Base-by-base conservation (phyloP, 2,888 invertebrate genomes). In the Pimpla rufipes region DNA sequence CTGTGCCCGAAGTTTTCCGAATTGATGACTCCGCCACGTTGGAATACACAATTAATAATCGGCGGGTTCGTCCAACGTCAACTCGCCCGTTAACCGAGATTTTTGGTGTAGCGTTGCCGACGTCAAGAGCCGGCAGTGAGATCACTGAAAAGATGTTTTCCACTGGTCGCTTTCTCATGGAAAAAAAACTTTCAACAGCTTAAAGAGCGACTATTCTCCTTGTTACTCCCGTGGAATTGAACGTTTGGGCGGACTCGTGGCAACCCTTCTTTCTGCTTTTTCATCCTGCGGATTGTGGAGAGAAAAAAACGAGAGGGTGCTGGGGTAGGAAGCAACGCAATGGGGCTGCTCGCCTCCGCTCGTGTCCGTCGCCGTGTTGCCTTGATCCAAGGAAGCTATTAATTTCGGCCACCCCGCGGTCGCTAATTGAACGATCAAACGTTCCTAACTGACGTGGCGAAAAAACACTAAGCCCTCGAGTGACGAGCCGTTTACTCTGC, bases 401-500 rank as follows among this genome's bases (percentile, higher is more conserved):
- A 86, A 85, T 86, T 85, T 80, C 37, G 81, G 29, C 78, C 75
- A 77, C 68, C 64, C 79, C 79, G 67, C 66, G 74, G 68, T 59
- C 78, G 84, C 84, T 86, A 86, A 85, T 86, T 86, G 86, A 86
- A 85, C 85, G 85, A 84, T 86, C 80, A 84, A 79, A 77, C 77
- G 81, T 79, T 66, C 76, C 75, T 79, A 82, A 84, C 79, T 86
- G 81, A 79, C 81, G 77, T 52, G 77, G 82, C 82, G 64, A 71
- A 85, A 85, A 85, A 85, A 85, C 84, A 79, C 75, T 79, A 78
- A 70, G 57, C 79, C 75, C 57, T 76, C 55, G 66, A 71, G 67
- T 83, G 82, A 79, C 79, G 76, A 83, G 83, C 40, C 42, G 57
- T 76, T 85, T 76, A 79, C 75, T 79, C 47, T 37, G 21, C 55